Evolutionary conservation across 2,888 invertebrate species (phyloP).

Genomic region (Perithous albicinctus): DNA sequence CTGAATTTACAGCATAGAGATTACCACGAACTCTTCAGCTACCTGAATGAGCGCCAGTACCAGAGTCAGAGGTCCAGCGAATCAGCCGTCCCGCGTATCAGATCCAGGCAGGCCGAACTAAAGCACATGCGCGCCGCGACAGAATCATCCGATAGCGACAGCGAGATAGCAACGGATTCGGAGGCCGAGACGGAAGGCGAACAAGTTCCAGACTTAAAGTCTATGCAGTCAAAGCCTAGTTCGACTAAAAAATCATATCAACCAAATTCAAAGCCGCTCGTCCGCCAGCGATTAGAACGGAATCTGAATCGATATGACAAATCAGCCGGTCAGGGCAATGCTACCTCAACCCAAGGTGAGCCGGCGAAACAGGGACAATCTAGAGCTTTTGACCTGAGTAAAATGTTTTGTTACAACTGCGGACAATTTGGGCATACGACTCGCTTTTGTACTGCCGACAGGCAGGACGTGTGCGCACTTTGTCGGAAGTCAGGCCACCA

Average conservation of each 20-base stretch:
- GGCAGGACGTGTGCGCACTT: conserved; percentile 36
- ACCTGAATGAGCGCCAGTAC: conserved; percentile 32
- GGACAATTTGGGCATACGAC: conserved; percentile 47
- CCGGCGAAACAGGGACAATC: background rate
- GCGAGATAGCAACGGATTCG: too few relatives aligned
- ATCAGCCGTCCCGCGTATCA: background rate
- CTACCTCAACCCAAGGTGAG: background rate
- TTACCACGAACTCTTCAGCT: conserved; percentile 27
- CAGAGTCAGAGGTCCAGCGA: conserved; percentile 17
- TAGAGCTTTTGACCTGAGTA: conserved; percentile 20
- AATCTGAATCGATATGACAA: conserved; percentile 51
- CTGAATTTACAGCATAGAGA: background rate
- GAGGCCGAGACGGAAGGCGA: background rate
- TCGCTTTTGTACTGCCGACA: conserved; percentile 41
- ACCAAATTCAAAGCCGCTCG: conserved; percentile 49
- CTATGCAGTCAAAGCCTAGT: background rate
- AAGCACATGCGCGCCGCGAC: background rate
- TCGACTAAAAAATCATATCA: conserved; percentile 8
- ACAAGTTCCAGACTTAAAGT: conserved; percentile 17
- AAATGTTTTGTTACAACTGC: conserved; percentile 52
- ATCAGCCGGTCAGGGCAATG: conserved; percentile 6
- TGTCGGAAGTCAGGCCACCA: conserved; percentile 37
- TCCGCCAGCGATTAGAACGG: conserved; percentile 43
- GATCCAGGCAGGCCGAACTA: background rate
- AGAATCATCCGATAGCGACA: too few relatives aligned